A percentile compares a stretch with the other conserved stretches of the same genome.
phyloP scores from a whole-genome alignment of 2,113 vertebrate genomes.

The Gila orcuttii region DNA sequence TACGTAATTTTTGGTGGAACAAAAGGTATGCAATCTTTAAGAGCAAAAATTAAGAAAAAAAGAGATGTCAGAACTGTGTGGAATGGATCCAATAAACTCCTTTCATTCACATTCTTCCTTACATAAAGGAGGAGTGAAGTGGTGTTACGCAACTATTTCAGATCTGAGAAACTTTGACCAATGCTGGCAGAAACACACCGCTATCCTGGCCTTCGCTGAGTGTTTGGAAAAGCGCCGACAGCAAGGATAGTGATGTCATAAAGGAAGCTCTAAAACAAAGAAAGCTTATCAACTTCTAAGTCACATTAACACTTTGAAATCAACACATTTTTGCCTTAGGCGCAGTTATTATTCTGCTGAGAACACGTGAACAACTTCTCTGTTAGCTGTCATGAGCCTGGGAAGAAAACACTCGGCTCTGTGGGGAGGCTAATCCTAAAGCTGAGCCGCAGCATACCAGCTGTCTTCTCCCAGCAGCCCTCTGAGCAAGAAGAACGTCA shows the following conservation, averaged over 20 bases:
- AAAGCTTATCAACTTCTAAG: not conserved
- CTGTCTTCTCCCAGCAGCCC: constrained; percentile 27
- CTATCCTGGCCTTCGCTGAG: not conserved
- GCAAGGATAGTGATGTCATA: not conserved
- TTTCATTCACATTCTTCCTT: not conserved
- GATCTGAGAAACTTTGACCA: constrained; percentile 10
- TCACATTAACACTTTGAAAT: not conserved
- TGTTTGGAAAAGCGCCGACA: not conserved
- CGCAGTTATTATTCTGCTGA: constrained; percentile 4
- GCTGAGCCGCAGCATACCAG: constrained; percentile 36
- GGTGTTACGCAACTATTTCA: constrained; percentile 26
- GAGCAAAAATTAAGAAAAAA: not conserved
- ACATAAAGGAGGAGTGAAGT: not conserved
- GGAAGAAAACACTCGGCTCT: constrained; percentile 13
- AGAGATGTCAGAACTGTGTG: not conserved
- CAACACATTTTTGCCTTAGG: not conserved
- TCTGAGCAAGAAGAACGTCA: not conserved
- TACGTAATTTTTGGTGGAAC: not conserved
- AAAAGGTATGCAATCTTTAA: not conserved
- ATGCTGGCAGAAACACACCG: not conserved
- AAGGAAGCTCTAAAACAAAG: not conserved
- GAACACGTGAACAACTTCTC: not conserved
- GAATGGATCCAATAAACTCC: not conserved
- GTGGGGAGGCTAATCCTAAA: constrained; percentile 19
- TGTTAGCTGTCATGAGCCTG: constrained; percentile 1